Evolutionary conservation across 2,888 invertebrate species (phyloP).

Genomic region (Philereme transversata): DNA sequence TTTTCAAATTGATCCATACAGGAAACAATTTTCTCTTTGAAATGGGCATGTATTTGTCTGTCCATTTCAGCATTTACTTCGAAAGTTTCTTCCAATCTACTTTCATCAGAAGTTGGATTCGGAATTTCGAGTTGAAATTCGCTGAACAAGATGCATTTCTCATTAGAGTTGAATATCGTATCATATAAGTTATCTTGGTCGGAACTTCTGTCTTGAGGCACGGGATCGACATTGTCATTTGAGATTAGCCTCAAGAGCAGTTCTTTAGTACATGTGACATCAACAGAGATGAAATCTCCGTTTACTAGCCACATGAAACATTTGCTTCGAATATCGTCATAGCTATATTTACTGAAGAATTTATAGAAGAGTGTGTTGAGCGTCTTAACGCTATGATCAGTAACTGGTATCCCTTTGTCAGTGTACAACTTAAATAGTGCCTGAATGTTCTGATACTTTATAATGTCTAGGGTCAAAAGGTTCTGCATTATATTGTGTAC

Average conservation of each 20-base stretch:
- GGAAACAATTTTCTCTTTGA: conserved; percentile 43
- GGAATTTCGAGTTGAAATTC: conserved; percentile 62
- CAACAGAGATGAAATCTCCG: conserved; percentile 47
- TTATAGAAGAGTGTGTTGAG: conserved; percentile 57
- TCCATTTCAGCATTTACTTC: conserved; percentile 51
- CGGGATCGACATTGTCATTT: conserved; percentile 58
- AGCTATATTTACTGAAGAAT: conserved; percentile 66
- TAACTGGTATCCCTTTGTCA: conserved; percentile 72
- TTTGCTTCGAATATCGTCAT: conserved; percentile 52
- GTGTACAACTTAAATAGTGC: conserved; percentile 67
- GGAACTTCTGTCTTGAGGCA: background rate
- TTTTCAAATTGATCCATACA: conserved; percentile 38
- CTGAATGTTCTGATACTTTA: conserved; percentile 60
- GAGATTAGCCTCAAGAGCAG: conserved; percentile 60
- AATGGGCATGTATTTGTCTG: conserved; percentile 45
- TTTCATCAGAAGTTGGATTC: conserved; percentile 13
- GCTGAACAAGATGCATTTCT: conserved; percentile 64
- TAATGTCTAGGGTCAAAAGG: conserved; percentile 52
- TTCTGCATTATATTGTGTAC: conserved; percentile 63
- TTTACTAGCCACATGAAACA: conserved; percentile 64
- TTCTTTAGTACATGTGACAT: conserved; percentile 44
- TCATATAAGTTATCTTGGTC: conserved; percentile 48
- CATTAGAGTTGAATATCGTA: conserved; percentile 58
- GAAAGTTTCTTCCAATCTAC: conserved; percentile 34
- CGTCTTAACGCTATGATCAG: conserved; percentile 59